Conservation (phyloP, 2,113 vertebrate genomes). For the Tiliqua scincoides region DNA sequence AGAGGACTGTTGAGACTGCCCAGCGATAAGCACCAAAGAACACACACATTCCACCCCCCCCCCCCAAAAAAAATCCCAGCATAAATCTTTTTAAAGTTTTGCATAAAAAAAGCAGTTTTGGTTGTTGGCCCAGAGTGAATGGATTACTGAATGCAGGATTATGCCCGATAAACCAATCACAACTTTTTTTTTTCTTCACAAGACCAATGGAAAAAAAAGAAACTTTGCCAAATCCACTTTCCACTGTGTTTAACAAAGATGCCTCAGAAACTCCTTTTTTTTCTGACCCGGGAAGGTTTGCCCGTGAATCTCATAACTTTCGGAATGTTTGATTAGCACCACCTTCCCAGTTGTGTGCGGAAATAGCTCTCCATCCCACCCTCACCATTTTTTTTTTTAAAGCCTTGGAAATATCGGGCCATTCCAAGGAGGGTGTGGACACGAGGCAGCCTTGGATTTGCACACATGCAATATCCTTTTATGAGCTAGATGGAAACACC, state of each 20-base stretch:
- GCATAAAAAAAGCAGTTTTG: too few relatives aligned
- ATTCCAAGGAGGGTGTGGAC: background rate
- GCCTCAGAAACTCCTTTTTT: background rate
- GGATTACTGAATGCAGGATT: background rate
- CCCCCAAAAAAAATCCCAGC: too few relatives aligned
- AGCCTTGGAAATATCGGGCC: accelerated
- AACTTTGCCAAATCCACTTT: background rate
- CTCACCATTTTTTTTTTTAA: background rate
- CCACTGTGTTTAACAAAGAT: background rate
- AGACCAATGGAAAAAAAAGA: background rate
- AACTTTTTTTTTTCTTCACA: background rate
- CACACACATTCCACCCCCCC: too few relatives aligned
- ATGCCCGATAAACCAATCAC: background rate
- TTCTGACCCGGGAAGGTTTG: background rate
- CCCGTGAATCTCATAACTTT: background rate
- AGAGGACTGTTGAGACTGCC: too few relatives aligned
- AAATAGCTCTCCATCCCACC: background rate
- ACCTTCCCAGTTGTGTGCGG: background rate
- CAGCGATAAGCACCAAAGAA: too few relatives aligned
- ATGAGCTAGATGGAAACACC: background rate
- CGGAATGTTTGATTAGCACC: background rate
- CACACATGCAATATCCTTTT: background rate
- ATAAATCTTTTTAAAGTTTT: too few relatives aligned
- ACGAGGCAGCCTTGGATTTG: accelerated
- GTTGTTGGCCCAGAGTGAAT: background rate